Base-by-base conservation (phyloP, 2,113 vertebrate genomes). In the Coryphaenoides rupestris region DNA sequence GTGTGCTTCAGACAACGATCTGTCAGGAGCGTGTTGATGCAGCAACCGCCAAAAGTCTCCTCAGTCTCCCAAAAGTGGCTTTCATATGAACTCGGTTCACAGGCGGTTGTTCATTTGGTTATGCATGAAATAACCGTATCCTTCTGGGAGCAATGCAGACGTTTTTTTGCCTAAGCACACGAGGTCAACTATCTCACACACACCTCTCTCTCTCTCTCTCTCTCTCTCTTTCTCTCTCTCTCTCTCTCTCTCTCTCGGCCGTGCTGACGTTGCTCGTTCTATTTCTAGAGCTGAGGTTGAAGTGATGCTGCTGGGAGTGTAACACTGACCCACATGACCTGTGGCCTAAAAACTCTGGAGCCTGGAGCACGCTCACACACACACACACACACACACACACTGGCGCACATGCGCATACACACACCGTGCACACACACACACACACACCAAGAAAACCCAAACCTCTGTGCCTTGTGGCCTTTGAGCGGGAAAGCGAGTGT, bases 291-390 rank as follows among this genome's bases (percentile, higher is more conserved):
- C 62, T 62, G 75, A 75, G 86, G 85, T 87, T 89, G 90, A 89
- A 86, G 80, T 77, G 79, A 88, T 85, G 90, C 90, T 85, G 82
- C 82, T 28, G 80, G 82, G 86, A 88, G 81, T 90, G 90, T 88
- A 88, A 89, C 88, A 89, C 84, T 92, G 89, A 91, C 88, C 88
- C 68, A 73, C 57, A 66, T 84, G 87, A 88, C 86, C 88, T 86
- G 69, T 89, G 87, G 84, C 88, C 86, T 83, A 82, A 79, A 86
- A 89, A 88, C 84, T 79, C 85, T 69, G 88, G n/a, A n/a, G n/a
- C 89, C 87, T 76, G 81, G 73, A 88, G 86, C 84, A n/a, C n/a
- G n/a, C n/a, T n/a, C n/a, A n/a, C 65, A 65, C 45, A 68, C 83
- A 81, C 70, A 61, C 79, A 71, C 71, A 78, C 9, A 55, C 33